A percentile compares a stretch with the other conserved stretches of the same genome.
Evolutionary conservation across 92 coral and sea anemone species (phyloP).

Genomic region (Bergia sp.): DNA sequence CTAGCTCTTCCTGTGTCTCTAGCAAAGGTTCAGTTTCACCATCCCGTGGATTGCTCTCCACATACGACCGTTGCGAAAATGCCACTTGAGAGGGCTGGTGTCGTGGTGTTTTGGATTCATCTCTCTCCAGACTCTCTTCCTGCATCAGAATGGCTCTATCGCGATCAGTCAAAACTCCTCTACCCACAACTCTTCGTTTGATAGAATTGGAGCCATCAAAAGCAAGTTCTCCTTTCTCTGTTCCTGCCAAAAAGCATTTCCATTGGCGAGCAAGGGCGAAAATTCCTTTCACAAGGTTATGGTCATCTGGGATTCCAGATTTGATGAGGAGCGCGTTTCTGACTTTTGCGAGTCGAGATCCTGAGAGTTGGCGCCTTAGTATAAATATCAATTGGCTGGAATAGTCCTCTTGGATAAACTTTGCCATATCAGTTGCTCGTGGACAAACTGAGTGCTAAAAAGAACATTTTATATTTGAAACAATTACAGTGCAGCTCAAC

Average conservation of each 20-base stretch:
- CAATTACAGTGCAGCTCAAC: background rate
- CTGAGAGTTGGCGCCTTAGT: constrained; percentile 85
- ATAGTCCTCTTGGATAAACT: constrained; percentile 91
- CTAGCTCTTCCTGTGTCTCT: constrained; percentile 17
- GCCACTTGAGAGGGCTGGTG: constrained; percentile 27
- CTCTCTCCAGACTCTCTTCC: constrained; percentile 72
- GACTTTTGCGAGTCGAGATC: constrained; percentile 88
- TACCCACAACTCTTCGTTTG: constrained; percentile 97
- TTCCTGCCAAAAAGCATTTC: constrained; percentile 98
- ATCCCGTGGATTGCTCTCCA: constrained; percentile 8
- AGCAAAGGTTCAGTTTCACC: constrained; percentile 33
- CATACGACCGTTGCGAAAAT: background rate
- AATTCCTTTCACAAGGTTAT: constrained; percentile 84
- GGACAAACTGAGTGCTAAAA: constrained; percentile 83
- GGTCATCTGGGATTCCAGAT: constrained; percentile 74
- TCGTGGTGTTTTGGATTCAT: background rate
- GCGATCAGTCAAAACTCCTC: constrained; percentile 97
- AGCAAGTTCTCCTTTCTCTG: constrained; percentile 87
- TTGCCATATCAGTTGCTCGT: constrained; percentile 68
- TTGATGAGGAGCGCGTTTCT: constrained; percentile 71
- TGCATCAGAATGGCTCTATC: constrained; percentile 94
- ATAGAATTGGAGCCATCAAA: constrained; percentile 93
- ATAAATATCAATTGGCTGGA: constrained; percentile 93
- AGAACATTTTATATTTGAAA: background rate
- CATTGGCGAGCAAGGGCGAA: constrained; percentile 96